Base-by-base conservation (phyloP, 2,888 invertebrate species). In the Biston betularia region DNA sequence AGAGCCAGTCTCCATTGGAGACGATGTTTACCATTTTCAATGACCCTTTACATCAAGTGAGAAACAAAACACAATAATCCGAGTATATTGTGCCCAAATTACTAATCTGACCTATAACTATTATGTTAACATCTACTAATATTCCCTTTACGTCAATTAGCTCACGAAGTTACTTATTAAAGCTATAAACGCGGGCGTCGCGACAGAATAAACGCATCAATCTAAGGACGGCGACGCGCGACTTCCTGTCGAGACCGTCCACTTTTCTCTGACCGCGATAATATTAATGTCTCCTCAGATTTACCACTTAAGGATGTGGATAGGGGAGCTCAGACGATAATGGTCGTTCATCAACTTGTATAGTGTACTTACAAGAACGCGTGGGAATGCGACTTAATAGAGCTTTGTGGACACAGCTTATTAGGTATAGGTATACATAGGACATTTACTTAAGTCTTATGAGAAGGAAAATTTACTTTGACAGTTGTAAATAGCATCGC, bases 341-440 rank as follows among this genome's bases (percentile, higher is more conserved):
- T 77, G 76, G 79, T 75, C 68, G 67, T 65, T 75, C 71, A 68
- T 73, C 75, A 71, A 76, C 79, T 76, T 72, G 74, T 72, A 72
- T 73, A 75, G 71, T 65, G 65, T 71, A 65, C 70, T 62, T 70
- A 62, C 52, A 60, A 72, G 68, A 64, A 61, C 71, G 79, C 78
- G 78, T 80, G 79, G 79, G 80, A 77, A 79, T 72, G 72, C 74
- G 71, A 65, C 64, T 75, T 77, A 79, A 74, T 69, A 75, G 72
- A 68, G 68, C 69, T 72, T 70, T 79, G 73, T 76, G 68, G 74
- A 68, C 69, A 74, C 64, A 71, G 71, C 74, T 68, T 74, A 73
- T 71, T 72, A 73, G 67, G 73, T 71, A 62, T 60, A 65, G 24
- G 42, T 63, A 61, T 59, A 63, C 14, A 57, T 65, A 61, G 46